These are phyloP conservation scores for Eonycteris spelaea DNA, from an alignment of 2,113 vertebrate genomes.

Conservation along the genomic window DNA sequence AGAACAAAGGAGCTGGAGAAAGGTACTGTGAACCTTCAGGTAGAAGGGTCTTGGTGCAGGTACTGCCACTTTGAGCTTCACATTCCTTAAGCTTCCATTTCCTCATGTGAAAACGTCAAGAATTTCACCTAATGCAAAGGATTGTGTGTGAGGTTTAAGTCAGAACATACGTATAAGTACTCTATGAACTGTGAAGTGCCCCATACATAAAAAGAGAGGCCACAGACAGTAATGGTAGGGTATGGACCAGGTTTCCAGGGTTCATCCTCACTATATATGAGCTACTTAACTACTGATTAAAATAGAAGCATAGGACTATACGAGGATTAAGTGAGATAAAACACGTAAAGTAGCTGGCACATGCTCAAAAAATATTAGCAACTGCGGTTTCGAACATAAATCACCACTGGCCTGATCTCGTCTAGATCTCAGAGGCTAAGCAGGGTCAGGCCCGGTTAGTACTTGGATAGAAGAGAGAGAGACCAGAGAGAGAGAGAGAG, in stretches of 20 bases:
- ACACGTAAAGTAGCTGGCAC: neutral
- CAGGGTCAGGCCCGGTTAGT: too few relatives aligned
- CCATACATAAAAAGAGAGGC: neutral
- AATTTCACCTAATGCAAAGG: neutral
- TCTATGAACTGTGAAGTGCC: neutral
- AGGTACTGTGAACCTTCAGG: too few relatives aligned
- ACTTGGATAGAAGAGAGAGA: too few relatives aligned
- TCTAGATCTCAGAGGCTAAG: too few relatives aligned
- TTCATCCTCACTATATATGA: neutral
- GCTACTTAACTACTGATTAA: neutral
- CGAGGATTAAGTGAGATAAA: neutral
- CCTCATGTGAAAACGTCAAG: neutral
- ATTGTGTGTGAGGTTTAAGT: neutral
- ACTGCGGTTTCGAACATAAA: conserved; percentile 12
- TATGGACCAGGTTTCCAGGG: neutral
- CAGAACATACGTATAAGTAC: neutral
- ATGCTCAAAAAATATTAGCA: neutral
- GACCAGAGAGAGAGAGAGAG: too few relatives aligned
- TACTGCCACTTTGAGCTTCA: neutral
- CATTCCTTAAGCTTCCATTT: neutral
- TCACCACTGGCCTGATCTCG: neutral
- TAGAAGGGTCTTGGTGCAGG: neutral
- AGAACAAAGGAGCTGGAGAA: neutral
- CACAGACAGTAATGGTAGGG: neutral
- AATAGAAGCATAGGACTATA: neutral